Conservation (phyloP, 1,140 invertebrate species). For the Drosophila parabipectinata region DNA sequence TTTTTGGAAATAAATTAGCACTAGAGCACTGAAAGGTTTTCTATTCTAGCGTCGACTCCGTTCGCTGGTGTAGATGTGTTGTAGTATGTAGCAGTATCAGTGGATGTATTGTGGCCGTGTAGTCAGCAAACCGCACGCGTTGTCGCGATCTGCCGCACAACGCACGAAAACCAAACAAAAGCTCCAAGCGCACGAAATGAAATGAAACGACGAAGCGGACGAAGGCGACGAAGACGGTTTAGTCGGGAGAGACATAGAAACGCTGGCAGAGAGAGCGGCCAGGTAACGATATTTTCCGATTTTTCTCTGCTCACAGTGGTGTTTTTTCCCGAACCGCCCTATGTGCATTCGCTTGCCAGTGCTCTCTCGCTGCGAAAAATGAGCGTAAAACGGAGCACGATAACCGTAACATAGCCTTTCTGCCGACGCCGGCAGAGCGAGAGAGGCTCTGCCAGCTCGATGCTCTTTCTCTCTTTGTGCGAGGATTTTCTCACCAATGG, state of each 20-base stretch:
- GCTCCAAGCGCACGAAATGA: constrained; percentile 72
- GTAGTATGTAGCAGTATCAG: constrained; percentile 8
- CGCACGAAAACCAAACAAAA: constrained; percentile 79
- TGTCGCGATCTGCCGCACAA: constrained; percentile 73
- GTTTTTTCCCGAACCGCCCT: background rate
- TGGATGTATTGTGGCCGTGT: background rate
- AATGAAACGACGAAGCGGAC: constrained; percentile 64
- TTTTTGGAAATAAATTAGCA: constrained; percentile 53
- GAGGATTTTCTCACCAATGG: constrained; percentile 49
- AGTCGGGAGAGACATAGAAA: background rate
- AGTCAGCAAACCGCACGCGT: constrained; percentile 68
- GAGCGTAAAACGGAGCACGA: constrained; percentile 1
- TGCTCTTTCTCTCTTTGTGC: constrained; percentile 40
- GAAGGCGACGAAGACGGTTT: constrained; percentile 1
- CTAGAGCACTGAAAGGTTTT: constrained; percentile 52
- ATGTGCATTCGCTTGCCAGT: background rate
- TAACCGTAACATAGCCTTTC: constrained; percentile 3
- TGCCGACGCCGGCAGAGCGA: background rate
- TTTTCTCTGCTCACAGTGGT: background rate
- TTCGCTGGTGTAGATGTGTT: constrained; percentile 22
- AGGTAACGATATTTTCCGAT: constrained; percentile 1
- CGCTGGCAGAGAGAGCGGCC: background rate
- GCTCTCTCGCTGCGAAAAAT: constrained; percentile 1
- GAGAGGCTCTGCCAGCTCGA: background rate
- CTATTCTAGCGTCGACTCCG: constrained; percentile 41